Percentiles rank a stretch among this genome's conserved stretches.
phyloP scores from a whole-genome alignment of 2,113 vertebrate species.

The Anseranas semipalmata region DNA sequence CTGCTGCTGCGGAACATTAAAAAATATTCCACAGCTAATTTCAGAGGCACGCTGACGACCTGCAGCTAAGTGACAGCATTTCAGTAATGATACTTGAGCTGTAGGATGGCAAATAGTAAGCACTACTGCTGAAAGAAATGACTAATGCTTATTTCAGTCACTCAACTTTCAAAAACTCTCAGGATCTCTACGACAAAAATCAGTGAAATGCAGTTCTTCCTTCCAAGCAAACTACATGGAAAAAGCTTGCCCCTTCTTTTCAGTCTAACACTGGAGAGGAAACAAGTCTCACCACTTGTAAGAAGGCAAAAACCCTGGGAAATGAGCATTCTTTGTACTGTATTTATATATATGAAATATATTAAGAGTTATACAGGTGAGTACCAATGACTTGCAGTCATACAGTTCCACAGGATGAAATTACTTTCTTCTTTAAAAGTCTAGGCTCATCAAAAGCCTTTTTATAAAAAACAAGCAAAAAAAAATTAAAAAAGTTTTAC shows the following conservation, averaged over 20 bases:
- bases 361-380: neutral
- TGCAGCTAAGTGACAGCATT: conserved; percentile 14
- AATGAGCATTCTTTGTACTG: neutral
- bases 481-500: neutral
- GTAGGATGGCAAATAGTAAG: neutral
- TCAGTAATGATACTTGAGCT: neutral
- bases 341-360: neutral
- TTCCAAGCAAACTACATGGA: neutral
- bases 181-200: neutral
- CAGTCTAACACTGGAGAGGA: neutral
- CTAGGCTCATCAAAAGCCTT: neutral
- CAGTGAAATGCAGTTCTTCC: neutral
- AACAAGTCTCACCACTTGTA: neutral
- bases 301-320: neutral
- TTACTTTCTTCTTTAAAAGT: neutral
- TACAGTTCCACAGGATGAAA: neutral
- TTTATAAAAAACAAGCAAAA: neutral
- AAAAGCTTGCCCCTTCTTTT: neutral
- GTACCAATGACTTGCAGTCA: neutral
- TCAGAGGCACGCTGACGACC: neutral
- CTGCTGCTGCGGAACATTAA: neutral
- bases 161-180: neutral
- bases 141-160: neutral
- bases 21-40: neutral
- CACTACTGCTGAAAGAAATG: neutral